Evolutionary conservation across 2,113 vertebrate species (phyloP).

Genomic region (Bostrychus sinensis): DNA sequence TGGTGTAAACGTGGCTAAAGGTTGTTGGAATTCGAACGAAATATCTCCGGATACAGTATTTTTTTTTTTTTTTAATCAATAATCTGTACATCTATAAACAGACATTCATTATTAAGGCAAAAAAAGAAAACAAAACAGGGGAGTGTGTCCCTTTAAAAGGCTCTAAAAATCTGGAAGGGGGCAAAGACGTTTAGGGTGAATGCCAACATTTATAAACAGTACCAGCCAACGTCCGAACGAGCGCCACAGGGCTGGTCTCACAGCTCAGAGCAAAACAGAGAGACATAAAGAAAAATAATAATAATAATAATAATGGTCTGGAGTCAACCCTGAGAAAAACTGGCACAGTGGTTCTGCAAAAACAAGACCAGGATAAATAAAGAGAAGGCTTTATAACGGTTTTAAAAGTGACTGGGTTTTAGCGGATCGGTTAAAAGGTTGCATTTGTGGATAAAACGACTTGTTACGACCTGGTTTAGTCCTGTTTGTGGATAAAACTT

Average conservation of each 20-base stretch:
- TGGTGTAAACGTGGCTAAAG: neutral
- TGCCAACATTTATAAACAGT: constrained; percentile 36
- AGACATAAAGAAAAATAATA: constrained; percentile 40
- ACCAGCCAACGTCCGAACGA: constrained; percentile 21
- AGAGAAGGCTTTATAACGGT: neutral
- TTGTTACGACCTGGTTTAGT: too few species aligned
- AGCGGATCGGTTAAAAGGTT: too few species aligned
- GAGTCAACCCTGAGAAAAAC: constrained; percentile 79
- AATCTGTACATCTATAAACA: constrained; percentile 70
- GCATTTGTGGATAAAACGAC: too few species aligned
- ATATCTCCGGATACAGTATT: constrained; percentile 50
- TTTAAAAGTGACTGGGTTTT: neutral
- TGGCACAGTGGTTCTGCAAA: neutral
- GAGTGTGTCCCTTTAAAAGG: constrained; percentile 57
- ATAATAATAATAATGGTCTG: constrained; percentile 44
- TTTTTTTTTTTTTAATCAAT: constrained; percentile 47
- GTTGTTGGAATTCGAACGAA: too few species aligned
- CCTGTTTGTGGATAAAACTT: too few species aligned
- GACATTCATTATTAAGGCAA: constrained; percentile 62
- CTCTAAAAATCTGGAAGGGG: constrained; percentile 33
- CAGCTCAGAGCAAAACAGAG: constrained; percentile 28
- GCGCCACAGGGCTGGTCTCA: neutral
- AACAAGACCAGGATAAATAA: neutral
- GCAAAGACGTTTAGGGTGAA: constrained; percentile 16
- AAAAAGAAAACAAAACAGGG: constrained; percentile 18